Evolutionary conservation across 2,113 vertebrate genomes (phyloP).

Genomic region (Microcebus tavaratra): DNA sequence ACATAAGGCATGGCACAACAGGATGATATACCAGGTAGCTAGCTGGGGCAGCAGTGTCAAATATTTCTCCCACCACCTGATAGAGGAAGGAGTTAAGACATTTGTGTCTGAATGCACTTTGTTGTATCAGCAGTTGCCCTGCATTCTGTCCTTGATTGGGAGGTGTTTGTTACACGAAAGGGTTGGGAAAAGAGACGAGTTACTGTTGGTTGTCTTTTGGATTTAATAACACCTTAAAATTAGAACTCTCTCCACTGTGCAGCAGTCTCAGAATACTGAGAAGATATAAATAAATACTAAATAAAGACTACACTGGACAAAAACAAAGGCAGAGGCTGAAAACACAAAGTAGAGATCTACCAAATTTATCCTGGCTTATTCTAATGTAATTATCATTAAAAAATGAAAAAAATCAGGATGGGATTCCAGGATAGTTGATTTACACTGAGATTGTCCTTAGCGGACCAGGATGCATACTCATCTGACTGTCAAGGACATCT

Average conservation of each 20-base stretch:
- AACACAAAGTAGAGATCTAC: neutral
- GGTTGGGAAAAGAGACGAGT: neutral
- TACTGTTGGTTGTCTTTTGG: neutral
- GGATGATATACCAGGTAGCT: neutral
- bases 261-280: neutral
- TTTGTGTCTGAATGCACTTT: neutral
- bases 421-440: neutral
- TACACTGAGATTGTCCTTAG: neutral
- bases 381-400: neutral
- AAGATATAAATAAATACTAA: no score
- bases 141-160: neutral
- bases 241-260: neutral
- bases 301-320: neutral
- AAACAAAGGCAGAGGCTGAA: neutral
- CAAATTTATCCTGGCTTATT: neutral
- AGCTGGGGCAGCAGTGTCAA: neutral
- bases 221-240: neutral
- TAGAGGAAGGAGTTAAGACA: neutral
- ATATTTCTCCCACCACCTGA: neutral
- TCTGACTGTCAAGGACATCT: neutral
- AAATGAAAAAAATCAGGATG: slow-evolving; percentile 24
- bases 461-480: neutral
- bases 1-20: neutral
- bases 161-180: neutral
- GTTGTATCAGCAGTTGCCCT: neutral